Evolutionary conservation across 2,113 vertebrate species (phyloP).

Genomic region (Callorhinus ursinus): DNA sequence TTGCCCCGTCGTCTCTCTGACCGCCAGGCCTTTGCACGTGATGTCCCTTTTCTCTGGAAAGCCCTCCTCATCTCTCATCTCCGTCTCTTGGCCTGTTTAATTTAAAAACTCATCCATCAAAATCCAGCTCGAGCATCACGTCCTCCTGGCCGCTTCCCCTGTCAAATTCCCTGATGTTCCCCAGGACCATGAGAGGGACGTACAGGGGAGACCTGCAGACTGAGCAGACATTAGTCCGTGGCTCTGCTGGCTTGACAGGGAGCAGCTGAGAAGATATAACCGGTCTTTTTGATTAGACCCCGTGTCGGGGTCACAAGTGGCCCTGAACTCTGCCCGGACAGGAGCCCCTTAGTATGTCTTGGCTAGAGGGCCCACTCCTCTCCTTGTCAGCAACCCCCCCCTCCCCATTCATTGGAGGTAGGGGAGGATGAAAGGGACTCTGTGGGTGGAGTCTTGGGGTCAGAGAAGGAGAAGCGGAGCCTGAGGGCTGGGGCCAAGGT

Average conservation of each 20-base stretch:
- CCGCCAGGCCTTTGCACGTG: not conserved
- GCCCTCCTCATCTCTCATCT: not conserved
- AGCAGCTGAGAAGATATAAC: not conserved
- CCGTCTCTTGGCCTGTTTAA: not conserved
- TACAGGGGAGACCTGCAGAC: too few relatives aligned
- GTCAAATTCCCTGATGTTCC: not conserved
- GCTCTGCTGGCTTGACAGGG: not conserved
- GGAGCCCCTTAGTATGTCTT: not conserved
- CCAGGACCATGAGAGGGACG: too few relatives aligned
- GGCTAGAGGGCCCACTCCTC: not conserved
- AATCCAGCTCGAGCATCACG: not conserved
- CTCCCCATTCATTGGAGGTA: not conserved
- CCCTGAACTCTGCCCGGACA: not conserved
- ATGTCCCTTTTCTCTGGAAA: not conserved
- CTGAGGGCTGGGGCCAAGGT: not conserved
- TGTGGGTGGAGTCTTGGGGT: not conserved
- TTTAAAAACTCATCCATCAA: not conserved
- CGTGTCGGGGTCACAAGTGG: not conserved
- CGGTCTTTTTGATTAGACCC: not conserved
- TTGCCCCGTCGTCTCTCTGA: not conserved
- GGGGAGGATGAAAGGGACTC: not conserved
- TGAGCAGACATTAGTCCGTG: not conserved
- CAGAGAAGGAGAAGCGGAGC: conserved; percentile 68
- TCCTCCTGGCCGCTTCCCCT: not conserved
- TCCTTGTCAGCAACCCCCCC: not conserved